Evolutionary conservation across 2,888 invertebrate species (phyloP).

Genomic region (Leistus spinibarbis): DNA sequence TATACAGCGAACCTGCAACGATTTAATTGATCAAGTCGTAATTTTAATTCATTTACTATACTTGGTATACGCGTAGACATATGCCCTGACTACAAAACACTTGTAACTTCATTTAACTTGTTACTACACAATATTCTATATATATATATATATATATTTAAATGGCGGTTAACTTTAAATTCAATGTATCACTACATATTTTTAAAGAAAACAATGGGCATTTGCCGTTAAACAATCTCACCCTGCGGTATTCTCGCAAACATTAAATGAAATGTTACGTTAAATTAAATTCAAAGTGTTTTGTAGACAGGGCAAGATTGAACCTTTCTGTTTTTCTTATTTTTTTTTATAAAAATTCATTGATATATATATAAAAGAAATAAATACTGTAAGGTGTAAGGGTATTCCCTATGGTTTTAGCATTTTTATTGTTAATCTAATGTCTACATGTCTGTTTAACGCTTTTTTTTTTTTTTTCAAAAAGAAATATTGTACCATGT

Average conservation of each 20-base stretch:
- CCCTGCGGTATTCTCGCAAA: conserved; percentile 53
- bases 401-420: not conserved
- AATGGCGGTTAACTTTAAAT: no score
- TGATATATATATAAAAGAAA: conserved; percentile 5
- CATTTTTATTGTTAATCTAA: not conserved
- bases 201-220: no score
- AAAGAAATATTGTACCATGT: conserved; percentile 53
- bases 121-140: conserved; percentile 6
- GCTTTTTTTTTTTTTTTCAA: conserved; percentile 46
- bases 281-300: conserved; percentile 53
- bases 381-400: not conserved
- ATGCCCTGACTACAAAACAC: not conserved
- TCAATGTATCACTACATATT: no score
- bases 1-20: not conserved
- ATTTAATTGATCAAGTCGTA: not conserved
- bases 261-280: conserved; percentile 58
- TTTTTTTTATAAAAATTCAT: conserved; percentile 1
- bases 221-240: no score
- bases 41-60: not conserved
- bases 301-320: not conserved
- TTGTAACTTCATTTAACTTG: not conserved
- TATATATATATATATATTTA: conserved; percentile 41
- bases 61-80: not conserved
- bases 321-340: not conserved
- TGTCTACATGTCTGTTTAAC: not conserved